These are phyloP conservation scores for Drosophila ezoana DNA, from an alignment of 2,888 invertebrate genomes.

Conservation along the genomic window DNA sequence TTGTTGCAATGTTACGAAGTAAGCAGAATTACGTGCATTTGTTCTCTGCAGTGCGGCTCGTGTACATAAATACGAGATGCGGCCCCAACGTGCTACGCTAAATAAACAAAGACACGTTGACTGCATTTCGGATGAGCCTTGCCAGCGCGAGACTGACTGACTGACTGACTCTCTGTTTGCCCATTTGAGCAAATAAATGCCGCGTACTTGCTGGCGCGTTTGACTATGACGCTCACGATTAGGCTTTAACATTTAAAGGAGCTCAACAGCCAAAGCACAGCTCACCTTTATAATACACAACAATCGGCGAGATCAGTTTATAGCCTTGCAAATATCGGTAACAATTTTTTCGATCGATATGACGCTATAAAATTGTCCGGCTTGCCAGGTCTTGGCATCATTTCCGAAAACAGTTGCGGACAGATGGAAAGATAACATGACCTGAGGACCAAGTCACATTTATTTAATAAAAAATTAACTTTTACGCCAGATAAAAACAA, in stretches of 20 bases:
- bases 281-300: slow-evolving; percentile 22
- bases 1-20: slow-evolving; percentile 72
- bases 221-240: slow-evolving; percentile 13
- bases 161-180: slow-evolving; percentile 51
- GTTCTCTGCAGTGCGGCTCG: slow-evolving; percentile 78
- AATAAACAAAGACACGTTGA: slow-evolving; percentile 74
- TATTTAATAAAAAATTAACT: no score
- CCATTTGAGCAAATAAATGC: slow-evolving; percentile 51
- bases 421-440: no score
- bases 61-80: slow-evolving; percentile 78
- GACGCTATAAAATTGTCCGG: no score
- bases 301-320: not conserved
- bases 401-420: no score
- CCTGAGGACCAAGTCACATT: no score
- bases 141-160: slow-evolving; percentile 15
- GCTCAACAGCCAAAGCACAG: not conserved
- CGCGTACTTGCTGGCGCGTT: slow-evolving; percentile 27
- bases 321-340: no score
- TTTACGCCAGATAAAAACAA: no score
- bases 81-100: slow-evolving; percentile 49
- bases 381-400: no score
- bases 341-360: no score
- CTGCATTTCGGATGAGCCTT: slow-evolving; percentile 75
- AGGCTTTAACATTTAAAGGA: slow-evolving; percentile 27
- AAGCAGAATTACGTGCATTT: slow-evolving; percentile 82